Percentiles rank a stretch among this genome's conserved stretches.
These are phyloP conservation scores for Alcedo atthis DNA, from an alignment of 2,797 vertebrate species.

Conservation along the genomic window DNA sequence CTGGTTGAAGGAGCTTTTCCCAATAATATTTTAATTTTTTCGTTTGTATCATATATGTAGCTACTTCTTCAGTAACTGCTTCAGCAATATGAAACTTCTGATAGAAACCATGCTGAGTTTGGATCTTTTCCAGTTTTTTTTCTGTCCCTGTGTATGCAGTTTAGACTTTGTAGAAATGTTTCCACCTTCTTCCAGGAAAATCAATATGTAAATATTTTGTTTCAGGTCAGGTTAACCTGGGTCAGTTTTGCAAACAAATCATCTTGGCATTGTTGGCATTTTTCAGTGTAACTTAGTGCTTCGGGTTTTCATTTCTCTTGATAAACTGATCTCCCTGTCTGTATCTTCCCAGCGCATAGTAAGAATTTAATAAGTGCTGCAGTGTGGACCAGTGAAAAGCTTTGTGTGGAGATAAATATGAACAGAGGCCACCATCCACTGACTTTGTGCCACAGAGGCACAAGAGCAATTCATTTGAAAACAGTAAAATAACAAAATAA, in stretches of 20 bases:
- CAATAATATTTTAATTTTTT: not conserved
- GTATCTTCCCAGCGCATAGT: not conserved
- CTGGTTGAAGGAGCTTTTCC: not conserved
- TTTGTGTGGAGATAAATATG: not conserved
- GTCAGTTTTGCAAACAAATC: not conserved
- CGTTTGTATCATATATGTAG: not conserved
- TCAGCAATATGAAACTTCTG: not conserved
- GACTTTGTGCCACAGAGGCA: not conserved
- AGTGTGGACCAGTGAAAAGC: not conserved
- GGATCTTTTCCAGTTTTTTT: not conserved
- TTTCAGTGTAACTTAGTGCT: not conserved
- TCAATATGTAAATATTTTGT: not conserved
- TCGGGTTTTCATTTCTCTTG: not conserved
- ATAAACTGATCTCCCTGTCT: not conserved
- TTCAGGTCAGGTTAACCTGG: not conserved
- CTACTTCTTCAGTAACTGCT: not conserved
- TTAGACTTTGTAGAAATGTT: not conserved
- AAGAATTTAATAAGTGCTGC: not conserved
- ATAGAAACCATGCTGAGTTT: not conserved
- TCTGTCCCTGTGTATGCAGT: not conserved
- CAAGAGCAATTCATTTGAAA: not conserved
- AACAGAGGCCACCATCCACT: not conserved
- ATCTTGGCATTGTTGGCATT: rapidly evolving
- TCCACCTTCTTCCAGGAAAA: not conserved
- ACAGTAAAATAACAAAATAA: not conserved